A percentile compares a stretch with the other conserved stretches of the same genome.
Evolutionary conservation across 2,113 vertebrate genomes (phyloP).

Genomic region (human (Homo sapiens)): DNA sequence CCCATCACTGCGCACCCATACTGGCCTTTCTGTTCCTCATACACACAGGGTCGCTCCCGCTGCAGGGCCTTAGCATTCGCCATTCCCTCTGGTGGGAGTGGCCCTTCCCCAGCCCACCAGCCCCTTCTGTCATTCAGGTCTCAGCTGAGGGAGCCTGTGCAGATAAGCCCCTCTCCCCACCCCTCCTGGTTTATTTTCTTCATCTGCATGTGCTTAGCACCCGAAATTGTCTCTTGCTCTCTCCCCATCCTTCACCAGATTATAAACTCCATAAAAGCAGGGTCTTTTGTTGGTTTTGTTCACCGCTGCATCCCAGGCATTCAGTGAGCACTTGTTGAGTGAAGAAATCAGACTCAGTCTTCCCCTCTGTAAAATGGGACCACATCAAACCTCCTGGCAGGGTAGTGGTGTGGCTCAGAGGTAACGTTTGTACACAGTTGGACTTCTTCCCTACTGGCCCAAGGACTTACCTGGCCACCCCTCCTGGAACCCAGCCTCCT

Average conservation of each 20-base stretch:
- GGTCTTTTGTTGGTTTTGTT: neutral
- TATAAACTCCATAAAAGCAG: neutral
- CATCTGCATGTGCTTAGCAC: neutral
- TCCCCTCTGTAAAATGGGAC: neutral
- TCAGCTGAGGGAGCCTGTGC: neutral
- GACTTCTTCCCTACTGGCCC: neutral
- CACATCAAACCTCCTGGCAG: neutral
- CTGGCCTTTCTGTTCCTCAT: neutral
- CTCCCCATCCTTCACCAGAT: neutral
- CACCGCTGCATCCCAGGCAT: neutral
- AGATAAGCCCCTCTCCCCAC: neutral
- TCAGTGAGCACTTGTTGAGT: neutral
- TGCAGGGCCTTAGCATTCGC: neutral
- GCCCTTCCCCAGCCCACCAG: neutral
- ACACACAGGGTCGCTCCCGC: neutral
- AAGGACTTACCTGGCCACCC: neutral
- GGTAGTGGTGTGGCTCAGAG: no score
- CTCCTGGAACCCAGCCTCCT: no score
- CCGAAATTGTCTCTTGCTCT: neutral
- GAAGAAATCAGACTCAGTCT: neutral
- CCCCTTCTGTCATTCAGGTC: neutral
- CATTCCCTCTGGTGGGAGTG: rapidly evolving
- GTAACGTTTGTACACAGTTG: neutral
- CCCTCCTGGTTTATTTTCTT: neutral
- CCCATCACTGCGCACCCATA: neutral